Evolutionary conservation across 2,797 vertebrate genomes (phyloP), one percentile per base, ranked within the genome.

Genomic region (Aphelocoma californica): DNA sequence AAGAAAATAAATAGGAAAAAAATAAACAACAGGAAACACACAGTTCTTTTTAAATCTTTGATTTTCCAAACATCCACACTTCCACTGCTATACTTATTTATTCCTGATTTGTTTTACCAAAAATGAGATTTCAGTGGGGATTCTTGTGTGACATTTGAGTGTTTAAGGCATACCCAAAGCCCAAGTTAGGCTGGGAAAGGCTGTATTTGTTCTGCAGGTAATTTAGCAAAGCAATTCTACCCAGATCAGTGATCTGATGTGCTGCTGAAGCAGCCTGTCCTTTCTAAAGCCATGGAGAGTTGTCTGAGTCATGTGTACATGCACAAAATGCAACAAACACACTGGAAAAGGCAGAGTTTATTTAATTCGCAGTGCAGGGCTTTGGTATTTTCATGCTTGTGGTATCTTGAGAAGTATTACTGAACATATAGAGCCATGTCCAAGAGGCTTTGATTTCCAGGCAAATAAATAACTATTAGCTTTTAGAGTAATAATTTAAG

Each of bases 41-140:
- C 4, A 7, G 11, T 32, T 80, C 2, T 51, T 20, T 57, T 44
- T 56, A 89, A 48, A 48, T 51, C 16, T 25, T 29, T 7, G 7
- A 10, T 78, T 84, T 89, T 66, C 16, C 25, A 61, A 42, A 10
- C 10, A 12, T 50, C 6, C 2, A 0, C 38, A 32, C 26, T 54
- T 74, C 4, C 12, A 47, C 12, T 38, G 19, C 8, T 47, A 13
- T 38, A 29, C 4, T 7, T 29, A n/a, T 36, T 70, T 47, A 66
- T 70, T 50, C 31, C 4, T 26, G 7, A 54, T 29, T 42, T 0
- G 0, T 58, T 53, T 81, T 18, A 40, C 12, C 10, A 69, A 74
- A 78, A 81, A 16, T 23, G 5, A 74, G 19, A 58, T n/a, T 84
- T 32, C 26, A 56, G 2, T 28, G 19, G 19, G 18, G 23, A 62